Evolutionary conservation across 2,113 vertebrate genomes (phyloP), one percentile per base, ranked within the genome.

Genomic region (Bubo bubo): DNA sequence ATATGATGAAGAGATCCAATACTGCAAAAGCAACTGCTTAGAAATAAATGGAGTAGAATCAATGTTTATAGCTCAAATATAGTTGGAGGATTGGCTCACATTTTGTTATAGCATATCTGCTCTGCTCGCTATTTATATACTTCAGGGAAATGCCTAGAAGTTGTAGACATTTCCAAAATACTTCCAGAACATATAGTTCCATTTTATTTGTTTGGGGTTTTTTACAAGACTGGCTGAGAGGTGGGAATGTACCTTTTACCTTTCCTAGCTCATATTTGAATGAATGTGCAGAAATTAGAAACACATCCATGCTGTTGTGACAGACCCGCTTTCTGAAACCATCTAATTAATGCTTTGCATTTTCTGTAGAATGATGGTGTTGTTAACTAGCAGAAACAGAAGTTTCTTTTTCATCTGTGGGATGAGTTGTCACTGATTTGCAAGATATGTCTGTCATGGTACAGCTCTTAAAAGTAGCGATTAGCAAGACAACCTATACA

Each of bases 281-380:
- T 97, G 86, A 97, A 66, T 66, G 12, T 49, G 55, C 67, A 94
- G 95, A 97, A 97, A 94, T 90, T 91, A 97, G 96, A 96, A 98
- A 95, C 47, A 68, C 39, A 88, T 71, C 19, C 12, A 13, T 82
- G 79, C 80, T 98, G 93, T 98, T 98, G 96, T 98, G 97, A 98
- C 96, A 98, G 83, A 63, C 43, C 37, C 43, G 26, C 77, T 96
- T 97, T 98, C 97, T 94, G 91, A 98, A 98, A 97, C 93, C 90
- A 80, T 95, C 86, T 98, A 97, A 98, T 98, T 98, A 98, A 96
- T 97, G 91, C 75, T 88, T 96, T 95, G 86, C 35, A 60, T 86
- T 97, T 95, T 98, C 75, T 97, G 55, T 79, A 39, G 94, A 94
- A 80, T 94, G 52, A 55, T 93, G 59, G 35, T 95, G 52, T 37